These are phyloP conservation scores for Drosophila gaucha DNA, from an alignment of 2,888 invertebrate species.

Conservation along the genomic window DNA sequence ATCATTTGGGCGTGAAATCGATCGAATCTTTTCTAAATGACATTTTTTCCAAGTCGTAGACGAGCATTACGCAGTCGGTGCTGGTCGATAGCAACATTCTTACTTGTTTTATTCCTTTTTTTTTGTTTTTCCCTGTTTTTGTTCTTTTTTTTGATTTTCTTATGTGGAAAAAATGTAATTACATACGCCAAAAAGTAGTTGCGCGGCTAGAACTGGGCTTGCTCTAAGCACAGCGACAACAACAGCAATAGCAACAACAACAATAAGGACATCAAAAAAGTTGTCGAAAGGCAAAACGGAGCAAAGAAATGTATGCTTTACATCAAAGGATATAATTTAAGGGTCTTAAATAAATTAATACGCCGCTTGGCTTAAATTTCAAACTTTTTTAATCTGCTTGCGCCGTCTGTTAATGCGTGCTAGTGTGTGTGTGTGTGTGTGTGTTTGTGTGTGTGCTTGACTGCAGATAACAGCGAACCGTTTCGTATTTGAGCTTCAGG, in stretches of 20 bases:
- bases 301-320: slow-evolving; percentile 69
- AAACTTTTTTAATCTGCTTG: slow-evolving; percentile 79
- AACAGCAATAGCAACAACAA: slow-evolving; percentile 24
- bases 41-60: background rate
- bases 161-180: slow-evolving; percentile 76
- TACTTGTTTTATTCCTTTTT: slow-evolving; percentile 15
- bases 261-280: slow-evolving; percentile 22
- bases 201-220: slow-evolving; percentile 42
- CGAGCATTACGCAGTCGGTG: background rate
- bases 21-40: background rate
- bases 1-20: no score
- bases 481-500: slow-evolving; percentile 51
- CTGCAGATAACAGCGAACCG: slow-evolving; percentile 62
- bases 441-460: slow-evolving; percentile 29
- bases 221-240: slow-evolving; percentile 52
- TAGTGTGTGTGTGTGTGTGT: slow-evolving; percentile 21
- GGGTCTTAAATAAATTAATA: slow-evolving; percentile 80
- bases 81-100: background rate
- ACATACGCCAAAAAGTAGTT: slow-evolving; percentile 75
- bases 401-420: slow-evolving; percentile 22
- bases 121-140: background rate
- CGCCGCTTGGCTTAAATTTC: slow-evolving; percentile 66
- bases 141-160: slow-evolving; percentile 52
- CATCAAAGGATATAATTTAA: slow-evolving; percentile 79
- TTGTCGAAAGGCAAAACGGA: slow-evolving; percentile 32